Evolutionary conservation across 2,113 vertebrate genomes (phyloP), one percentile per base, ranked within the genome.

Genomic region (Myotis brandtii): DNA sequence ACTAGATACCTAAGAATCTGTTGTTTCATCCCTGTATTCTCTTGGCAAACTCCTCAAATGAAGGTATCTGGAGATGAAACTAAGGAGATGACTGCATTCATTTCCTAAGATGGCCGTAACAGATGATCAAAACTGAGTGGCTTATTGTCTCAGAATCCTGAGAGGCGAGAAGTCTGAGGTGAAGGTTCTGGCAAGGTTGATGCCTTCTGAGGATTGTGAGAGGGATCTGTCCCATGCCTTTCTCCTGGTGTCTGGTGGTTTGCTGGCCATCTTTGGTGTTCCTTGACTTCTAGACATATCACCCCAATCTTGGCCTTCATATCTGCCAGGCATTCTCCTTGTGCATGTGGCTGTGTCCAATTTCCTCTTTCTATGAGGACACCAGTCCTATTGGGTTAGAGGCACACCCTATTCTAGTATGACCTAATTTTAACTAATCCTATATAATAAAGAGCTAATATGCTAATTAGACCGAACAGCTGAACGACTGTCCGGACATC

Each of bases 31-130:
- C 18, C 30, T 20, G 4, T 56, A 9, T 69, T 34, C 16, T 85
- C 32, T 56, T 54, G 72, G 50, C 27, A 67, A 40, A 48, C 27
- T 56, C 80, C 27, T 94, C n/a, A 50, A 48, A 84, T 40, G 59
- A 73, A 92, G 43, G 34, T 8, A 30, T 30, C 12, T 75, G 54
- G 40, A 86, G 30, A 46, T 52, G 30, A 56, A 86, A 64, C 23
- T 48, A 73, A 30, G 6, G 50, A 9, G 9, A 73, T 32, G 32
- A 18, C 37, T 52, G 0, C 81, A 6, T 89, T 43, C 18, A 37
- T 70, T 34, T 30, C 13, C 64, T 43, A 62, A 25, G 7, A 52
- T 9, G 6, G 6, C 48, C 2, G 0, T 13, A 3, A 72, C 43
- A 12, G 23, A 75, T 27, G 2, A 5, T 20, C 37, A 62, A 30